Conservation (phyloP, 2,888 invertebrate genomes). For the Dichetophora obliterata region DNA sequence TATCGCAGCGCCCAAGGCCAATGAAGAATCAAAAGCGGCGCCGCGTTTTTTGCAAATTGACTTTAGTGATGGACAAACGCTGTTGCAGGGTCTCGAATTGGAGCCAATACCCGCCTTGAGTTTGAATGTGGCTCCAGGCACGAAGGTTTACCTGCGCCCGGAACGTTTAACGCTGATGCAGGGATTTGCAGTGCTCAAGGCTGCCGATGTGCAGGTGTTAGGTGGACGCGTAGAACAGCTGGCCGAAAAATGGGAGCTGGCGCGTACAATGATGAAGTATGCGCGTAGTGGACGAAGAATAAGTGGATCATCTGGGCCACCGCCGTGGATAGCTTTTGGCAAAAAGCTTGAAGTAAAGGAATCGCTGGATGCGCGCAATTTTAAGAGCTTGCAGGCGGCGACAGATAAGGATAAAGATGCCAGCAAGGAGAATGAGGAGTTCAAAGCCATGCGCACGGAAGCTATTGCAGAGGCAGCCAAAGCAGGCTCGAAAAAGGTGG, state of each 20-base stretch:
- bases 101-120: conserved; percentile 79
- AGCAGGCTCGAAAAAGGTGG: conserved; percentile 73
- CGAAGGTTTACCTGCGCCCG: conserved; percentile 77
- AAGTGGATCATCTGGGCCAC: conserved; percentile 78
- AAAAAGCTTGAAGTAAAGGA: conserved; percentile 74
- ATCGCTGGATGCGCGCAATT: conserved; percentile 75
- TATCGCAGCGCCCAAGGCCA: conserved; percentile 90
- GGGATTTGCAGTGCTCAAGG: conserved; percentile 80
- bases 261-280: conserved; percentile 76
- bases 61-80: conserved; percentile 86
- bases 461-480: conserved; percentile 90
- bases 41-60: conserved; percentile 88
- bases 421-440: conserved; percentile 82
- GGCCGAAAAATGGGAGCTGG: conserved; percentile 90
- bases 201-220: conserved; percentile 78
- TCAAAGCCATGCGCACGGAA: conserved; percentile 89
- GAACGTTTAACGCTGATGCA: conserved; percentile 76
- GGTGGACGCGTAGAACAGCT: conserved; percentile 88
- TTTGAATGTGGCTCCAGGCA: conserved; percentile 90
- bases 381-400: conserved; percentile 74
- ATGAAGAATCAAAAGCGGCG: conserved; percentile 85
- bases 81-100: conserved; percentile 83
- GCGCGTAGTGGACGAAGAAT: conserved; percentile 67
- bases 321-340: conserved; percentile 94
- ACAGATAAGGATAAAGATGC: conserved; percentile 70